Evolutionary conservation across 1,140 invertebrate genomes (phyloP).

Genomic region (Aleiodes sp.): DNA sequence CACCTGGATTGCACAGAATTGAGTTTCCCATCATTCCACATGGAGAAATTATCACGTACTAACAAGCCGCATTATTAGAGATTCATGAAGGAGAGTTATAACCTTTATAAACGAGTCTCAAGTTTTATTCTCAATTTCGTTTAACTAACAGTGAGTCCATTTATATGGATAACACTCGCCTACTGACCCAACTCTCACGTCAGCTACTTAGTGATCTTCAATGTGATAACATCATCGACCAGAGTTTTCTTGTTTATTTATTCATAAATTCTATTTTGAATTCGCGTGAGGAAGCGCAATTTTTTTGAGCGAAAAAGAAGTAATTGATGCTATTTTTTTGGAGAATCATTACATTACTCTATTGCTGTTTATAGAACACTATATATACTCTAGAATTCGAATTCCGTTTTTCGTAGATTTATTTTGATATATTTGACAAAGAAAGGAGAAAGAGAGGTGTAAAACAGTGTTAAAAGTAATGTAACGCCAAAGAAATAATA

Average conservation of each 20-base stretch:
- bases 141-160: not conserved
- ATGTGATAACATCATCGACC: constrained; percentile 6
- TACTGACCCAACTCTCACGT: constrained; percentile 14
- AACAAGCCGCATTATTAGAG: not conserved
- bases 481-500: too few relatives aligned
- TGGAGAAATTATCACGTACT: constrained; percentile 4
- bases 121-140: not conserved
- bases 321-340: too few relatives aligned
- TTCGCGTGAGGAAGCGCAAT: too few relatives aligned
- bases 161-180: constrained; percentile 17
- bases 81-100: constrained; percentile 19
- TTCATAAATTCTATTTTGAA: too few relatives aligned
- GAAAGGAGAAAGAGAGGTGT: too few relatives aligned
- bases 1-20: not conserved
- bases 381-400: too few relatives aligned
- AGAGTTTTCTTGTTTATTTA: not conserved
- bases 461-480: too few relatives aligned
- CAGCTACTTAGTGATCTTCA: not conserved
- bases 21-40: not conserved
- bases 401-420: too few relatives aligned
- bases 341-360: too few relatives aligned
- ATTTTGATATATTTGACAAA: too few relatives aligned
- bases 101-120: constrained; percentile 11
- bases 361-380: too few relatives aligned
- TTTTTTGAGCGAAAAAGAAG: too few relatives aligned